These are phyloP conservation scores for Cydia fagiglandana DNA, from an alignment of 1,140 invertebrate species.

Conservation along the genomic window DNA sequence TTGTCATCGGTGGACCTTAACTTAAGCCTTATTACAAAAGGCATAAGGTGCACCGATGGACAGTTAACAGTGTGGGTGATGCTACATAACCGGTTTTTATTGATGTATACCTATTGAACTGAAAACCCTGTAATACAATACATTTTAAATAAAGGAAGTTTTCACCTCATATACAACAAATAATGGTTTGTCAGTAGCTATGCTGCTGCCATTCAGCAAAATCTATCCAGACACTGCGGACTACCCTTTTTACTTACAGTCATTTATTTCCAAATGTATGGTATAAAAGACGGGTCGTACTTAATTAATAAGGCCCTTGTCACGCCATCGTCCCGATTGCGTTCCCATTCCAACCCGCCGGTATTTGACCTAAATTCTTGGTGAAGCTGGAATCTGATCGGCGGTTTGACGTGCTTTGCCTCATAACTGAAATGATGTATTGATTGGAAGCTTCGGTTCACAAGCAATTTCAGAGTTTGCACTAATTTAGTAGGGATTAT, in stretches of 20 bases:
- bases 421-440: slow-evolving; percentile 27
- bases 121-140: too few relatives aligned
- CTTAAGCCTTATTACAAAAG: too few relatives aligned
- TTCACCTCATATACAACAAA: too few relatives aligned
- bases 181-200: too few relatives aligned
- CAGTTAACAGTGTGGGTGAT: too few relatives aligned
- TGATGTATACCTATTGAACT: too few relatives aligned
- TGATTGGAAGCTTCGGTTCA: slow-evolving; percentile 15
- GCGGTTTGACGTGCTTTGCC: slow-evolving; percentile 13
- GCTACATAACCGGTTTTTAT: too few relatives aligned
- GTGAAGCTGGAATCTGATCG: slow-evolving; percentile 9
- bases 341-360: slow-evolving; percentile 52
- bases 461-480: neutral
- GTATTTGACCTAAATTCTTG: slow-evolving; percentile 56
- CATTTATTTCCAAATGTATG: neutral
- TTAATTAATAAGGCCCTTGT: slow-evolving; percentile 40
- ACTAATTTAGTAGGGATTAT: neutral
- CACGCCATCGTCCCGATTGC: slow-evolving; percentile 49
- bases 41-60: too few relatives aligned
- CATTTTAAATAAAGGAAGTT: too few relatives aligned
- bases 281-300: slow-evolving; percentile 26
- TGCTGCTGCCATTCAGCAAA: neutral
- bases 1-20: too few relatives aligned
- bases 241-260: neutral
- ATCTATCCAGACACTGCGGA: neutral